phyloP scores from a whole-genome alignment of 1,140 invertebrate genomes.

The Hyles euphorbiae region DNA sequence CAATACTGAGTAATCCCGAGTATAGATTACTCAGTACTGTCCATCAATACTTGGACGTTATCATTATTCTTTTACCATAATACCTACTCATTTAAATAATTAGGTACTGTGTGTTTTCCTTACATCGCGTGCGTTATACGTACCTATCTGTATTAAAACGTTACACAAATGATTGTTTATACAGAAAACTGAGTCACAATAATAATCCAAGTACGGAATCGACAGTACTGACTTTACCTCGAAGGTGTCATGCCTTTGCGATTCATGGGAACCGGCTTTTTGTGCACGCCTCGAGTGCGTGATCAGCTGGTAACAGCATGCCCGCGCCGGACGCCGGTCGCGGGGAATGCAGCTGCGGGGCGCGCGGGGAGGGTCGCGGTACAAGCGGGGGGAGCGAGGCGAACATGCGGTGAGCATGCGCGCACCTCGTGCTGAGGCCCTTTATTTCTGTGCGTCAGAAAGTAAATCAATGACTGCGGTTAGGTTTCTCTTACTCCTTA shows the following conservation, averaged over 20 bases:
- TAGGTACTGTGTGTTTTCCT: too few relatives aligned
- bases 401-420: conserved; percentile 53
- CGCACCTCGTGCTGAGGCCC: conserved; percentile 50
- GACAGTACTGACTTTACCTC: too few relatives aligned
- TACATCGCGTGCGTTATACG: too few relatives aligned
- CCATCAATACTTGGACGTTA: too few relatives aligned
- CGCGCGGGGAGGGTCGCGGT: conserved; percentile 10
- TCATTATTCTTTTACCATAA: too few relatives aligned
- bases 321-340: not conserved
- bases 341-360: conserved; percentile 7
- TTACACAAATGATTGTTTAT: too few relatives aligned
- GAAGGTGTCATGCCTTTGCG: conserved; percentile 8
- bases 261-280: conserved; percentile 30
- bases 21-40: too few relatives aligned
- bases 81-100: too few relatives aligned
- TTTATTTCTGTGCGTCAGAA: conserved; percentile 38
- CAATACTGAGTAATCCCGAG: too few relatives aligned
- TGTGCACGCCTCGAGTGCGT: conserved; percentile 46
- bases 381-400: conserved; percentile 14
- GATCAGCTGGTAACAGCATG: conserved; percentile 29
- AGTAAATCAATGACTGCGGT: not conserved
- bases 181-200: too few relatives aligned
- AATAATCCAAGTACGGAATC: too few relatives aligned
- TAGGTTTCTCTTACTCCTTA: not conserved
- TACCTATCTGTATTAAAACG: too few relatives aligned